These are phyloP conservation scores for Neuroterus valhalla DNA, from an alignment of 1,140 invertebrate genomes.

Conservation along the genomic window DNA sequence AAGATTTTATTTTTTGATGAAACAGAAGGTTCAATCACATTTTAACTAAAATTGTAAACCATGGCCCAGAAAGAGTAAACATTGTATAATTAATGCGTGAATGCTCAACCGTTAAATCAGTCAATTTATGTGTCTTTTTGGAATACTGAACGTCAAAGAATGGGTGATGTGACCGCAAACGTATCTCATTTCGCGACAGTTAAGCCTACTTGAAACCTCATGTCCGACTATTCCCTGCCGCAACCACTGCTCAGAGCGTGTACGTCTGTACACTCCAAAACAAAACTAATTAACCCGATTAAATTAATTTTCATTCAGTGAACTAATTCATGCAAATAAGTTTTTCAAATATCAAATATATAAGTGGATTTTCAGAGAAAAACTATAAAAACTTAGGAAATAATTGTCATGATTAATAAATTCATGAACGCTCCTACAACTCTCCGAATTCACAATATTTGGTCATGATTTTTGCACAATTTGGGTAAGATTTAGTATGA, in stretches of 20 bases:
- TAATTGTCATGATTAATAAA: too few species aligned
- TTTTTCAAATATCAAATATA: too few species aligned
- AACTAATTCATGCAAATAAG: too few species aligned
- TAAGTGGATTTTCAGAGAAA: too few species aligned
- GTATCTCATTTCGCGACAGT: neutral
- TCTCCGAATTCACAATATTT: too few species aligned
- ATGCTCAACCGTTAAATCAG: neutral
- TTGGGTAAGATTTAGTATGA: too few species aligned
- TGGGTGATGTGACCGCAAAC: neutral
- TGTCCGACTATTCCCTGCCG: constrained; percentile 11
- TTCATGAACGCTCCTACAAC: too few species aligned
- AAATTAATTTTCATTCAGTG: neutral
- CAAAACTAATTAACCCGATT: constrained; percentile 14
- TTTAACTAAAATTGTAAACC: neutral
- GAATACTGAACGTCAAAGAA: constrained; percentile 2
- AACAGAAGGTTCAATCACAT: neutral
- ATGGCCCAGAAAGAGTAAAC: neutral
- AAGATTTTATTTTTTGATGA: too few species aligned
- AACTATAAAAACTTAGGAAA: too few species aligned
- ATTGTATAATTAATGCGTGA: neutral
- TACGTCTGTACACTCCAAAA: neutral
- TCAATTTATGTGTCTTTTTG: constrained; percentile 8
- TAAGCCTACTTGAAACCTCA: constrained; percentile 14
- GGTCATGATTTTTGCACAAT: too few species aligned
- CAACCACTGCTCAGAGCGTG: neutral